Percentiles rank a stretch among this genome's conserved stretches.
phyloP scores from a whole-genome alignment of 2,888 invertebrate species.

The Formica aserva region DNA sequence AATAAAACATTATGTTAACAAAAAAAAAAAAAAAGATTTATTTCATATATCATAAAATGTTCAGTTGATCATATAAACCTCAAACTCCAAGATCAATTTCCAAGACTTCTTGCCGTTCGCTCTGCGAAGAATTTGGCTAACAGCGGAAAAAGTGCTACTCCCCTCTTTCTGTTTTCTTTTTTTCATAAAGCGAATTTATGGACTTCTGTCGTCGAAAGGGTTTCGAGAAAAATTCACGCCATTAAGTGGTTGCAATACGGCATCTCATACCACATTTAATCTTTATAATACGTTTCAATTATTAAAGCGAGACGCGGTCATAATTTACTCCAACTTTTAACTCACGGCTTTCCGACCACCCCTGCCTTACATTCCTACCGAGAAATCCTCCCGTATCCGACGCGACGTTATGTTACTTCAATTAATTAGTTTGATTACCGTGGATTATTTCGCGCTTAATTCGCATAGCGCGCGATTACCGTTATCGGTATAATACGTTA shows the following conservation, averaged over 20 bases:
- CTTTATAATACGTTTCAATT: constrained; percentile 54
- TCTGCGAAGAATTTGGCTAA: background rate
- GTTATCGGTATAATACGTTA: constrained; percentile 44
- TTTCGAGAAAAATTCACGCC: constrained; percentile 41
- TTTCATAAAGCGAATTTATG: constrained; percentile 7
- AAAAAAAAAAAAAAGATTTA: background rate
- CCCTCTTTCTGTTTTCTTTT: background rate
- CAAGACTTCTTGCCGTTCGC: background rate
- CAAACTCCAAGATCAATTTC: background rate
- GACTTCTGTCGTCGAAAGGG: background rate
- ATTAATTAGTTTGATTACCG: constrained; percentile 36
- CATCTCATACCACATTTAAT: constrained; percentile 41
- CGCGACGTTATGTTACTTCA: constrained; percentile 31
- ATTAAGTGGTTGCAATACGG: constrained; percentile 29
- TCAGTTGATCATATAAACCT: background rate
- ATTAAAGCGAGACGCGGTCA: constrained; percentile 35
- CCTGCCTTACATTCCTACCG: background rate
- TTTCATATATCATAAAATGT: background rate
- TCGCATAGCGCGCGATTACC: constrained; percentile 33
- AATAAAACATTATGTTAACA: background rate
- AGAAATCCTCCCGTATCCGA: background rate
- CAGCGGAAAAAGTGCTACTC: background rate
- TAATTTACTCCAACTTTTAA: constrained; percentile 41
- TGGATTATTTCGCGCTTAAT: constrained; percentile 41
- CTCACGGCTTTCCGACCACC: constrained; percentile 22